Base-by-base conservation (phyloP, 2,113 vertebrate genomes). In the Dasyurus viverrinus region DNA sequence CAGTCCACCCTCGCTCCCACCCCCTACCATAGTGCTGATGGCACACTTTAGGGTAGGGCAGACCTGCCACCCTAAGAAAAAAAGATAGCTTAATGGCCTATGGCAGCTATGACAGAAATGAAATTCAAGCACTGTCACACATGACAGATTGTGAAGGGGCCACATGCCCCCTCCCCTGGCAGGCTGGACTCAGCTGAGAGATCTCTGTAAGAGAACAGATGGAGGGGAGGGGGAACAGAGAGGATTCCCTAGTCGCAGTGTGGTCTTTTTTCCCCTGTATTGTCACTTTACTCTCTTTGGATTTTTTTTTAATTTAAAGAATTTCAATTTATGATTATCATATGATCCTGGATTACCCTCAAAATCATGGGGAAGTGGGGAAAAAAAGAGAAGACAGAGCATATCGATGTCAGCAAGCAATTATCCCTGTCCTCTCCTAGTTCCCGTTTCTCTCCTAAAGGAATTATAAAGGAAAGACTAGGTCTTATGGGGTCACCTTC, bases 131-230 rank as follows among this genome's bases (percentile, higher is more conserved):
- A 53, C 76, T 93, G 76, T 97, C 96, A 94, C 42, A 93, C 94
- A 96, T 95, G 97, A 95, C 97, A 97, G 97, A 96, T 92, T 95
- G 96, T 90, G 92, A 92, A 90, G 96, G 91, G 91, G 53, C 54
- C 94, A 27, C 89, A 53, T 91, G 60, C 92, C 94, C 92, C 94
- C 95, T 92, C 93, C 97, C 76, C 42, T 25, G 92, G 91, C 47
- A 94, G 47, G 92, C 95, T 95, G 94, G 92, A 94, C 95, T 95
- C 90, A 91, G 95, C 93, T 95, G 93, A 91, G 96, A 91, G 90
- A 95, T 93, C 94, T 89, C 68, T 24, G 54, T 91, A 90, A 84
- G 16, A 24, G 57, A 96, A 90, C 97, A 97, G 97, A 96, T 93
- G 96, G 97, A 84, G 68, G n/a, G 68, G 68, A 23, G 19, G 84